These are phyloP conservation scores for Pollicipes pollicipes DNA, from an alignment of 1,140 invertebrate species.

Conservation along the genomic window DNA sequence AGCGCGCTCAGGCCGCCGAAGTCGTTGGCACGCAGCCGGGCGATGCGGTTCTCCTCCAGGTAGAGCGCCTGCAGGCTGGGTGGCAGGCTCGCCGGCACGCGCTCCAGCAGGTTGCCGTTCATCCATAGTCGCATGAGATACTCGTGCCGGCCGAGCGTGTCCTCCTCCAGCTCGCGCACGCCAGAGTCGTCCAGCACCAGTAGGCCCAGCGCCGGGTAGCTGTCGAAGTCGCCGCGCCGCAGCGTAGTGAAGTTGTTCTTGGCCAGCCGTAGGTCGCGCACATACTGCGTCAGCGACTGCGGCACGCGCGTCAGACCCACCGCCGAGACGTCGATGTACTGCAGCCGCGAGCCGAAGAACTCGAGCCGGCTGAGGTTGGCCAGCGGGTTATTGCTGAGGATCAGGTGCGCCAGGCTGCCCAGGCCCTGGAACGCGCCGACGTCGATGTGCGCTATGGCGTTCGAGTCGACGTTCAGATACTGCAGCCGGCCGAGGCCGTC, in stretches of 20 bases:
- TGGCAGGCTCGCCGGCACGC: constrained; percentile 47
- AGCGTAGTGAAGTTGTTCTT: constrained; percentile 55
- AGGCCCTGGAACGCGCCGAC: constrained; percentile 52
- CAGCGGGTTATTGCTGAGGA: constrained; percentile 33
- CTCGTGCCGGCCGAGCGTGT: constrained; percentile 62
- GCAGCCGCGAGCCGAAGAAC: constrained; percentile 45
- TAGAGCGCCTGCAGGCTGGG: constrained; percentile 39
- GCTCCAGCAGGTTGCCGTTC: constrained; percentile 46
- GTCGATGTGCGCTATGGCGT: constrained; percentile 46
- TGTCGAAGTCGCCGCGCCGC: constrained; percentile 66
- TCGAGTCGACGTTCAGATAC: constrained; percentile 61
- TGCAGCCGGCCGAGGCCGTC: constrained; percentile 44
- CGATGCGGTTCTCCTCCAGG: constrained; percentile 46
- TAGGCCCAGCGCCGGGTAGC: constrained; percentile 61
- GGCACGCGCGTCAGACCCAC: constrained; percentile 61
- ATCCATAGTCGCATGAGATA: constrained; percentile 58
- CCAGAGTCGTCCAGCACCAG: constrained; percentile 63
- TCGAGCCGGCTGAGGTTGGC: constrained; percentile 22
- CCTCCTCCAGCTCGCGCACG: constrained; percentile 58
- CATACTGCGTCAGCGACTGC: constrained; percentile 60
- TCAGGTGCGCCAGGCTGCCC: constrained; percentile 51
- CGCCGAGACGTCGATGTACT: constrained; percentile 61
- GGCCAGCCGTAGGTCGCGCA: constrained; percentile 53
- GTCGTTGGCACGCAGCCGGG: constrained; percentile 40
- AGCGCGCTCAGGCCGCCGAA: constrained; percentile 49